Evolutionary conservation across 2,797 vertebrate species (phyloP), one percentile per base, ranked within the genome.

Genomic region (Saxicola maurus): DNA sequence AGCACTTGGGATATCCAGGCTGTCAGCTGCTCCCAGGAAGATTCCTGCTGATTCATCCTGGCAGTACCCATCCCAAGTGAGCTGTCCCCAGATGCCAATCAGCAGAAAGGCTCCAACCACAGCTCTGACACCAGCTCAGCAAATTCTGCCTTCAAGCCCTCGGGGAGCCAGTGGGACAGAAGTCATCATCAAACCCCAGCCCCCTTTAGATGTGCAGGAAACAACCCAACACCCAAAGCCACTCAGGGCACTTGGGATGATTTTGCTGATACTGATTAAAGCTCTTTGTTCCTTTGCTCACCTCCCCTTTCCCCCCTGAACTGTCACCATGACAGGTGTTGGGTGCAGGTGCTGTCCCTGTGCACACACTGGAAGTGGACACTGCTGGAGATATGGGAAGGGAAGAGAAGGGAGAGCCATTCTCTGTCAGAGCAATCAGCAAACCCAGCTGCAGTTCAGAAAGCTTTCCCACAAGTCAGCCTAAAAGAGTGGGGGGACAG

Each of bases 11-110:
- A 91, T 89, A 85, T 17, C 86, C 82, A 87, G 42, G 24, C 92
- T 80, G 67, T 33, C 13, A 6, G 17, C 0, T 66, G 61, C 79
- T 75, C 80, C 73, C 89, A 85, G 79, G 85, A 89, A 80, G 79
- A 31, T 42, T 81, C 27, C 61, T 93, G 89, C 91, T 92, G 91
- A 91, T 89, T 94, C 93, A 92, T 69, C 25, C 87, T 86, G 85
- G 73, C 85, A 83, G 43, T 12, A 18, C 66, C 69, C 33, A 13
- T 55, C 84, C 65, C 42, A 30, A 31, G 73, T 21, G 68, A 90
- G 79, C 61, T 61, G 57, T 84, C 71, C 52, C 55, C 4, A 5
- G 38, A 73, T 59, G 62, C 68, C 85, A 30, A 10, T n/a, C 65
- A 72, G 75, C 71, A 88, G 51, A 60, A 84, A 72, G 27, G 66